These are phyloP conservation scores for Xestia sexstrigata DNA, from an alignment of 2,888 invertebrate species.

Conservation along the genomic window DNA sequence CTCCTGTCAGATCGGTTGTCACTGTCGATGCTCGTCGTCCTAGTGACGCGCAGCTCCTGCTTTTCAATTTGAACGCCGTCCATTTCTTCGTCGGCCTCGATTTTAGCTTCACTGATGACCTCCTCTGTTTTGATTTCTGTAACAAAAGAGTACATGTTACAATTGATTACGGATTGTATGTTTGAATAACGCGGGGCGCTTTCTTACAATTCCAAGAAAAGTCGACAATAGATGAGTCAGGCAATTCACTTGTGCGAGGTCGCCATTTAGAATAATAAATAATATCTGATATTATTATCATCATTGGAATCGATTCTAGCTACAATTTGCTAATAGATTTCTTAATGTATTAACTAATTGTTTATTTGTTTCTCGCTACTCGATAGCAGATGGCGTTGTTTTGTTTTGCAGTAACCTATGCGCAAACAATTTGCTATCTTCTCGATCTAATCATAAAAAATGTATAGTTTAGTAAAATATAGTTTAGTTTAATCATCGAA, in stretches of 20 bases:
- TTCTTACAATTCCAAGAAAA: constrained; percentile 89
- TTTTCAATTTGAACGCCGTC: constrained; percentile 80
- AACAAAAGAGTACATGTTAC: constrained; percentile 86
- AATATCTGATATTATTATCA: constrained; percentile 81
- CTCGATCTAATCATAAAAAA: constrained; percentile 29
- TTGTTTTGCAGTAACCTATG: constrained; percentile 25
- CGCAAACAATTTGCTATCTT: constrained; percentile 15
- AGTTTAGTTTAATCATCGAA: not conserved
- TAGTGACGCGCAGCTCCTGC: constrained; percentile 78
- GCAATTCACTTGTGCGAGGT: constrained; percentile 80
- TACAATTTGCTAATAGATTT: constrained; percentile 85
- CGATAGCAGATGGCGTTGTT: constrained; percentile 76
- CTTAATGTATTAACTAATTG: constrained; percentile 41
- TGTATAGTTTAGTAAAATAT: not conserved
- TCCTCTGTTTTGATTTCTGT: constrained; percentile 90
- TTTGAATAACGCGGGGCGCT: constrained; percentile 86
- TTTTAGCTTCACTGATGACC: constrained; percentile 86
- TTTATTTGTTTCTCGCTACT: constrained; percentile 67
- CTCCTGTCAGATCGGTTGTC: constrained; percentile 91
- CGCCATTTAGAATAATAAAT: constrained; percentile 82
- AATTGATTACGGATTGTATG: constrained; percentile 82
- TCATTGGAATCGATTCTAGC: constrained; percentile 74
- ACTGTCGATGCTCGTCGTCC: constrained; percentile 89
- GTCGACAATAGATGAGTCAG: constrained; percentile 89
- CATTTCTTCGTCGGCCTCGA: constrained; percentile 82